These are phyloP conservation scores for Psix sp. DNA, from an alignment of 1,140 invertebrate species.

Conservation along the genomic window DNA sequence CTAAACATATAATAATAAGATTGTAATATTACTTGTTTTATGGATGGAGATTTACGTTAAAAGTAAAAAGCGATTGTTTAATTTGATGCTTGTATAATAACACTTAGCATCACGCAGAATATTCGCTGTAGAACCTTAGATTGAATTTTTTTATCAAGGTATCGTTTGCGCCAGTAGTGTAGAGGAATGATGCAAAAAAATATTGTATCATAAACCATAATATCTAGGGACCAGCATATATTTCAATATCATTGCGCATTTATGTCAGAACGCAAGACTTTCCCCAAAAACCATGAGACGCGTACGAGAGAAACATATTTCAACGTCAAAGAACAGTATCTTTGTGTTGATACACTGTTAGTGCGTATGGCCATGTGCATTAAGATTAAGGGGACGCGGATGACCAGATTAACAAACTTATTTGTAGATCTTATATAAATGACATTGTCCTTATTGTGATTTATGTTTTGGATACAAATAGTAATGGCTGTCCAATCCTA, in stretches of 20 bases:
- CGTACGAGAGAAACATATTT: conserved; percentile 43
- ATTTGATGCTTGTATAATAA: no score
- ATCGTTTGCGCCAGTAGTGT: no score
- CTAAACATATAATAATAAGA: no score
- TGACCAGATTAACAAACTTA: conserved; percentile 26
- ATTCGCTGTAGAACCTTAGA: no score
- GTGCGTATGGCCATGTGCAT: conserved; percentile 7
- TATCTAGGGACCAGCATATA: conserved; percentile 42
- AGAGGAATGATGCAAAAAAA: background rate
- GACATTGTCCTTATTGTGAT: conserved; percentile 30
- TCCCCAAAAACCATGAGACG: conserved; percentile 42
- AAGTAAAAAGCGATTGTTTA: no score
- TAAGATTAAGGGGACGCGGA: conserved; percentile 21
- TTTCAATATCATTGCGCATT: conserved; percentile 54
- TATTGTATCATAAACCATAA: conserved; percentile 23
- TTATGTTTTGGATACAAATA: conserved; percentile 9
- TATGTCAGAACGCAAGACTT: conserved; percentile 40
- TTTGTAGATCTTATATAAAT: conserved; percentile 13
- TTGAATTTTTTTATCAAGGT: no score
- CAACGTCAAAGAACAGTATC: conserved; percentile 38
- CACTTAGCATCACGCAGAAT: no score
- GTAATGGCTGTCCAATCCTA: conserved; percentile 17
- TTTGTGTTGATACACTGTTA: conserved; percentile 30
- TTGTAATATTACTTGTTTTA: no score
- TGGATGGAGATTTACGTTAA: no score